Conservation (phyloP, 2,113 vertebrate genomes). For the Cairina moschata region DNA sequence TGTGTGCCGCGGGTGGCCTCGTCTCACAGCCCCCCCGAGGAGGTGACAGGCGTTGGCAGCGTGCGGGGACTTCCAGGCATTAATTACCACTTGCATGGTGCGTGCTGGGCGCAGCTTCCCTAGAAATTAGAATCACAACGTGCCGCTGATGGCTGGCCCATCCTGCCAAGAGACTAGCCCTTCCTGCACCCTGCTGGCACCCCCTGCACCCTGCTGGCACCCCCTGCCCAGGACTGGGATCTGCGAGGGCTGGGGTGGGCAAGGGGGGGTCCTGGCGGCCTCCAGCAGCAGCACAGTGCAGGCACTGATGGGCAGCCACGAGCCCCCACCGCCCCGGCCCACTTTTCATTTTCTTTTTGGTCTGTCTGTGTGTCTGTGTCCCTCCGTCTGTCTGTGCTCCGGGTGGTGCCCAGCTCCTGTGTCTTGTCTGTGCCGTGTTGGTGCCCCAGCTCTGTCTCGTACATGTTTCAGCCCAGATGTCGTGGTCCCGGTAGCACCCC, state of each 20-base stretch:
- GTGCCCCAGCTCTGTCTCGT: neutral
- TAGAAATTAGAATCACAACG: neutral
- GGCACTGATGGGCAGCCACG: accelerated
- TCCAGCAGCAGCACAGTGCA: neutral
- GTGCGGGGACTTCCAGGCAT: neutral
- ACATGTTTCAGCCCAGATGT: neutral
- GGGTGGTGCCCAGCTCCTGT: neutral
- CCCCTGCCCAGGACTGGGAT: neutral
- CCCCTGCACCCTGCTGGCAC: neutral
- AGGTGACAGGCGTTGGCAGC: neutral
- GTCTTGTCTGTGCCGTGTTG: neutral
- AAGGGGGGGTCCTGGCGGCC: neutral
- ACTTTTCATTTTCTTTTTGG: constrained; percentile 32
- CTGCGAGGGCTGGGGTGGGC: neutral
- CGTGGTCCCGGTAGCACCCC: neutral
- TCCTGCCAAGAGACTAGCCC: accelerated
- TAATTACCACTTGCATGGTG: accelerated
- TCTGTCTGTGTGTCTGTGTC: constrained; percentile 47
- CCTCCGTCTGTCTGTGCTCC: neutral
- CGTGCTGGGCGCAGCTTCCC: neutral
- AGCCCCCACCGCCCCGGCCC: neutral
- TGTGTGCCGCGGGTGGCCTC: neutral
- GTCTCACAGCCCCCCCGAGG: neutral
- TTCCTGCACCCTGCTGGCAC: neutral
- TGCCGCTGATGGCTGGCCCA: neutral